Percentiles rank a stretch among this genome's conserved stretches.
Conservation (phyloP, 1,140 invertebrate species). For the Rhagoletis pomonella region DNA sequence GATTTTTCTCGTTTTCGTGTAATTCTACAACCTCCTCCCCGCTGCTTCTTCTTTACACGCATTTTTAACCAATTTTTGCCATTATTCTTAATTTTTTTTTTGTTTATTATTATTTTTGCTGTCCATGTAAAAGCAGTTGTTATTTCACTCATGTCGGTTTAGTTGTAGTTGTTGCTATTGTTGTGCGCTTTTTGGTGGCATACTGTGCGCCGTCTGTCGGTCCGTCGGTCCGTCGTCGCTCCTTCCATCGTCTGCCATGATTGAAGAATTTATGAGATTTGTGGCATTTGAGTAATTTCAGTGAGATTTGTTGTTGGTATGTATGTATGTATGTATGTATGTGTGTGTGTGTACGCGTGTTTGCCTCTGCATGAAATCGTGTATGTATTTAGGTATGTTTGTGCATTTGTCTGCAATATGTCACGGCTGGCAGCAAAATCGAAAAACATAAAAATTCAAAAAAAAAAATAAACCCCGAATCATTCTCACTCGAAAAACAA, state of each 20-base stretch:
- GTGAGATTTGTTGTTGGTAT: slow-evolving; percentile 26
- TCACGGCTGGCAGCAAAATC: neutral
- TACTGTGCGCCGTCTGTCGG: slow-evolving; percentile 36
- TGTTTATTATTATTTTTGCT: neutral
- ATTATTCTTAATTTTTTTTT: neutral
- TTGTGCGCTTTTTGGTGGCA: slow-evolving; percentile 18
- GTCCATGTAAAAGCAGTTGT: neutral
- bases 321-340: neutral
- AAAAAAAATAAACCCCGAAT: neutral
- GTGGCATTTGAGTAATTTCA: slow-evolving; percentile 50
- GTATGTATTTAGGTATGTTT: neutral
- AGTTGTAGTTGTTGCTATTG: neutral
- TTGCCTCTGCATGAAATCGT: neutral
- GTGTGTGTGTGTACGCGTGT: neutral
- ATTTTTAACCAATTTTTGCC: slow-evolving; percentile 15
- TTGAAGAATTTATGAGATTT: slow-evolving; percentile 55
- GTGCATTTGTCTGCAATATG: slow-evolving; percentile 32
- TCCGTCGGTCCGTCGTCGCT: neutral
- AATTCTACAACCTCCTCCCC: neutral
- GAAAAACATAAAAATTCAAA: neutral
- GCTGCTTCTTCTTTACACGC: neutral
- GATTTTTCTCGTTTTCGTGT: neutral
- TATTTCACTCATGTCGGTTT: neutral
- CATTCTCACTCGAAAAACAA: neutral
- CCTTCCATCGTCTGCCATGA: slow-evolving; percentile 32